Evolutionary conservation across 2,888 invertebrate genomes (phyloP).

Genomic region (Cantharis flavilabris): DNA sequence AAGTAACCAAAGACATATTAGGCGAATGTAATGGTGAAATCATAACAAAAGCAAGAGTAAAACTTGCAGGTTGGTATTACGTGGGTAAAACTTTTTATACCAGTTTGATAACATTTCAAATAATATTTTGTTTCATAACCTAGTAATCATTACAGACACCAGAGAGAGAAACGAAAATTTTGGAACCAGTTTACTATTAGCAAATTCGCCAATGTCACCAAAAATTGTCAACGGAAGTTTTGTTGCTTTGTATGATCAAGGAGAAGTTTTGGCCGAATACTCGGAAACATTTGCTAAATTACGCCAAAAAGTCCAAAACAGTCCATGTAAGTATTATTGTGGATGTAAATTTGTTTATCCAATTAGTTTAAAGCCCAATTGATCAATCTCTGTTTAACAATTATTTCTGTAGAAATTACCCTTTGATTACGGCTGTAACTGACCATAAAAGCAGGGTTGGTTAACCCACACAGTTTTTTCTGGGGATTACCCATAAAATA

Average conservation of each 20-base stretch:
- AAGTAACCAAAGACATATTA: constrained; percentile 72
- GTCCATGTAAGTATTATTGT: constrained; percentile 67
- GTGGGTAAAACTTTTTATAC: too few species aligned
- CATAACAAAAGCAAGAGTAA: constrained; percentile 65
- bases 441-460: too few species aligned
- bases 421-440: too few species aligned
- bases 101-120: too few species aligned
- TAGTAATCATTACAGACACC: constrained; percentile 64
- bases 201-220: constrained; percentile 95
- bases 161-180: constrained; percentile 84
- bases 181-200: constrained; percentile 89
- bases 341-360: neutral
- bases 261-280: constrained; percentile 73
- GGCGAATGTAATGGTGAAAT: constrained; percentile 62
- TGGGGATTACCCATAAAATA: too few species aligned
- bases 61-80: constrained; percentile 70
- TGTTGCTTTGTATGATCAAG: constrained; percentile 86
- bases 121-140: too few species aligned
- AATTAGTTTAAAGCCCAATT: too few species aligned
- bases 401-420: too few species aligned
- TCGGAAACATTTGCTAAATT: constrained; percentile 72
- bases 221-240: constrained; percentile 95
- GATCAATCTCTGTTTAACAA: too few species aligned
- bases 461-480: too few species aligned
- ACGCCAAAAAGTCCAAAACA: constrained; percentile 74